Conservation (phyloP, 2,888 invertebrate species). For the Ennomos erosarius region DNA sequence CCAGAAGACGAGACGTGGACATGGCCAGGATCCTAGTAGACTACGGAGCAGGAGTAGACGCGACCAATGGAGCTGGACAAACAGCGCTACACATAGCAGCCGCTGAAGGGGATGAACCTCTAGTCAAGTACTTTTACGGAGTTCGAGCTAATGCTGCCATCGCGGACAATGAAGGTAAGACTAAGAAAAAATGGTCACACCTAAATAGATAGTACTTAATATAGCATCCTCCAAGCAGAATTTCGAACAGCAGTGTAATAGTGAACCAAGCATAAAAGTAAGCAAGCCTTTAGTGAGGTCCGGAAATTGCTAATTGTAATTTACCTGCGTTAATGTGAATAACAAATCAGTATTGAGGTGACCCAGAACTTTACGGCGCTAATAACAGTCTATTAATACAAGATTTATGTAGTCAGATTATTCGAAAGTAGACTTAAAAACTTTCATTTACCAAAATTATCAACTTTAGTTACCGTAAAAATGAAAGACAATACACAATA, state of each 20-base stretch:
- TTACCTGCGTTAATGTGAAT: slow-evolving; percentile 38
- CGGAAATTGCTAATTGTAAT: slow-evolving; percentile 41
- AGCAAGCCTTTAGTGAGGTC: slow-evolving; percentile 28
- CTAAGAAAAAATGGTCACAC: neutral
- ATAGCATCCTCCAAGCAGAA: too few relatives aligned
- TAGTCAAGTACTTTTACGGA: slow-evolving; percentile 98
- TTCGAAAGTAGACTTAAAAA: slow-evolving; percentile 4
- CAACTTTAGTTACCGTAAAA: slow-evolving; percentile 4
- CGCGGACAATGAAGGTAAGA: slow-evolving; percentile 94
- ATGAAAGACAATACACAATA: too few relatives aligned
- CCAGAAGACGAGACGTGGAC: slow-evolving; percentile 96
- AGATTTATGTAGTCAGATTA: slow-evolving; percentile 29
- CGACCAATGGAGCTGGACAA: slow-evolving; percentile 97
- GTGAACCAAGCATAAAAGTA: slow-evolving; percentile 1
- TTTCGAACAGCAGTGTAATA: too few relatives aligned
- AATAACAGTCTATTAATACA: slow-evolving; percentile 34
- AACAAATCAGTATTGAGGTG: slow-evolving; percentile 40
- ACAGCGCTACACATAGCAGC: slow-evolving; percentile 98
- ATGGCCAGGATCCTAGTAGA: slow-evolving; percentile 97
- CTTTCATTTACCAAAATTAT: too few relatives aligned
- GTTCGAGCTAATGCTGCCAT: slow-evolving; percentile 97
- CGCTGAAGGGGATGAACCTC: slow-evolving; percentile 96
- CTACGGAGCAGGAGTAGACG: slow-evolving; percentile 96
- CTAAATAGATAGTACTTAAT: too few relatives aligned
- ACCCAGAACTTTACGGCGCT: slow-evolving; percentile 36